Evolutionary conservation across 2,888 invertebrate species (phyloP), one percentile per base, ranked within the genome.

Genomic region (Opisthograptis luteolata): DNA sequence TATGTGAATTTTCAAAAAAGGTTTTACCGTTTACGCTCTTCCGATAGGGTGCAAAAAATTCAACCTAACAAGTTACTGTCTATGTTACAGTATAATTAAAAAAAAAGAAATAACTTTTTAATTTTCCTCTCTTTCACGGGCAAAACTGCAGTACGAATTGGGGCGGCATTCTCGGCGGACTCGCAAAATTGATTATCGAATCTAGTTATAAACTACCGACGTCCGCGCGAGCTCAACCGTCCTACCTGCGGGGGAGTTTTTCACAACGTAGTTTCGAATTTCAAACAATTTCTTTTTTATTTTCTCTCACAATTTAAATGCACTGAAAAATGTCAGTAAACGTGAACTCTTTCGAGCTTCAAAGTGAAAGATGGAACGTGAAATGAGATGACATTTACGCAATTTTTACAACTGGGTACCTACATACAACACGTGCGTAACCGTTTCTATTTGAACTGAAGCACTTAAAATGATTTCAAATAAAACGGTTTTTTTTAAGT

Each of bases 141-240:
- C 20, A 20, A 36, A 36, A 30, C 59, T 60, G 55, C 58, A 68
- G 64, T 72, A 68, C 48, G 52, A 57, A 65, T 64, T 63, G 56
- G 66, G 45, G 47, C 41, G 56, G 52, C 54, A 62, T 68, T 70
- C 57, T 70, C 62, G 65, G 70, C 73, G 67, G 63, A 62, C 70
- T 73, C 56, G 65, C 74, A 79, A 86, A 88, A 87, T 88, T 87
- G 87, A 86, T 88, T 84, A 87, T 88, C 76, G 87, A 84, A 87
- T 87, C 81, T 82, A 85, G 85, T 88, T 87, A 87, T 70, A 70
- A 87, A 89, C 85, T 87, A 84, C 79, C 73, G 70, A 67, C 76
- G 66, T 62, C 68, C 64, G 67, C 59, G 68, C 74, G 40, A 45
- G 20, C 50, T 39, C 68, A 68, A 75, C 70, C 68, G 81, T 83